phyloP scores from a whole-genome alignment of 2,888 invertebrate genomes.

The Acanthococcus lagerstroemiae region DNA sequence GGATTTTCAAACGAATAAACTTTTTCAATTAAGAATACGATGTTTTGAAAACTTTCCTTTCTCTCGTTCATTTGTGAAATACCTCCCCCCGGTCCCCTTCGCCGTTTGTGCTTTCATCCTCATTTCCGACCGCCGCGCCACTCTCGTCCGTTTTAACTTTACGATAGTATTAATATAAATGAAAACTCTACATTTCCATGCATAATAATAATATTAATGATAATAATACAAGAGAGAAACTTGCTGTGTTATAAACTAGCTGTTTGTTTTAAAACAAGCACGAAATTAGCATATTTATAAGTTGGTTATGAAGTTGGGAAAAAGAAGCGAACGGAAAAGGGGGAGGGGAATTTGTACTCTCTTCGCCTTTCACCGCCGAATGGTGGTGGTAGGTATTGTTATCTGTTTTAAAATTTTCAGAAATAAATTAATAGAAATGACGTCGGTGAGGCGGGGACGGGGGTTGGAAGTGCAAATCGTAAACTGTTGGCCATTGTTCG shows the following conservation, averaged over 20 bases:
- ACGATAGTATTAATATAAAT: constrained; percentile 29
- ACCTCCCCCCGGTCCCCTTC: constrained; percentile 3
- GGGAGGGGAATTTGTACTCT: too few species aligned
- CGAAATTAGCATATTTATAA: constrained; percentile 35
- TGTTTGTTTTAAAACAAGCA: constrained; percentile 33
- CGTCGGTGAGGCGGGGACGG: too few species aligned
- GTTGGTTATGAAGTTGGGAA: constrained; percentile 25
- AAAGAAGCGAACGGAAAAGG: neutral
- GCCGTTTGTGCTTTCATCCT: neutral
- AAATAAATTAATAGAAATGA: too few species aligned
- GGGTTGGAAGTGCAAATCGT: too few species aligned
- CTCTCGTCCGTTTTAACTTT: constrained; percentile 4
- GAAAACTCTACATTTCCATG: constrained; percentile 27
- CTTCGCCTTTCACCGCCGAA: too few species aligned
- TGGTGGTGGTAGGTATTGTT: too few species aligned
- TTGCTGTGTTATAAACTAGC: constrained; percentile 26
- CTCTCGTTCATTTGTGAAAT: constrained; percentile 22
- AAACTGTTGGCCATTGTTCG: too few species aligned
- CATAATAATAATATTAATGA: constrained; percentile 29
- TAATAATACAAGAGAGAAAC: constrained; percentile 27
- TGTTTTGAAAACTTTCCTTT: constrained; percentile 22
- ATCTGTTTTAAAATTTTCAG: too few species aligned
- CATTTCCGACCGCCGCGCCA: neutral
- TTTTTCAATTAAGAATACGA: constrained; percentile 20
- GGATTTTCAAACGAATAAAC: constrained; percentile 7